Percentiles rank a stretch among this genome's conserved stretches.
Evolutionary conservation across 2,113 vertebrate species (phyloP).

Genomic region (Gallinago media): DNA sequence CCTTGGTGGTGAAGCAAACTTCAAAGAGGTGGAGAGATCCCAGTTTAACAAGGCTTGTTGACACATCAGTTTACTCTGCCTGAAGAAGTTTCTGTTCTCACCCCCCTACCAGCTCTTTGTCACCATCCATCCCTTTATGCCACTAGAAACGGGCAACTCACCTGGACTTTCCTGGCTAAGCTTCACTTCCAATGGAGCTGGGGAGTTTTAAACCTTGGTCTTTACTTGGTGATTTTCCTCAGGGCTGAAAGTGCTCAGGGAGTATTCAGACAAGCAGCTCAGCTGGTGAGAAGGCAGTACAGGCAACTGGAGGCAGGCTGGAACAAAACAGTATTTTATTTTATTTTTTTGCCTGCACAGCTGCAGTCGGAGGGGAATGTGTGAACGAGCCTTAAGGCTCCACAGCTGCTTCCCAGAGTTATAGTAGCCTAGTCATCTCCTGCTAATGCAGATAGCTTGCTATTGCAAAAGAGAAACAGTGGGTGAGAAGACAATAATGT

Average conservation of each 20-base stretch:
- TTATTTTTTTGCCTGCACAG: neutral
- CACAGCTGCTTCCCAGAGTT: neutral
- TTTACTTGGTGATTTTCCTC: neutral
- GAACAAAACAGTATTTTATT: neutral
- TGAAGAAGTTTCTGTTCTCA: constrained; percentile 8
- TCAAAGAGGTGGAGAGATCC: constrained; percentile 39
- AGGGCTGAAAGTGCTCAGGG: neutral
- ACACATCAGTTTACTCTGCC: neutral
- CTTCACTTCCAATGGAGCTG: neutral
- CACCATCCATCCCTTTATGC: neutral
- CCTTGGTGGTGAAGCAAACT: neutral
- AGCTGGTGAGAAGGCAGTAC: neutral
- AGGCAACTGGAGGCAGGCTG: neutral
- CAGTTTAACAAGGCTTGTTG: constrained; percentile 20
- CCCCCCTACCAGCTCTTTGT: neutral
- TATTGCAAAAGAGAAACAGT: neutral
- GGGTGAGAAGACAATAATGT: neutral
- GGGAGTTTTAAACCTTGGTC: neutral
- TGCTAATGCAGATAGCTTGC: neutral
- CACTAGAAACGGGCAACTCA: neutral
- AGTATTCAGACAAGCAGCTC: neutral
- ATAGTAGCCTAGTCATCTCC: neutral
- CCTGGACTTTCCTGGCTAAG: neutral
- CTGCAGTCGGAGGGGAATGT: neutral
- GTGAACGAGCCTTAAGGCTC: constrained; percentile 25